Base-by-base conservation (phyloP, 30 jellyfish, hydroid and myxozoan species). In the Sanderia malayensis region DNA sequence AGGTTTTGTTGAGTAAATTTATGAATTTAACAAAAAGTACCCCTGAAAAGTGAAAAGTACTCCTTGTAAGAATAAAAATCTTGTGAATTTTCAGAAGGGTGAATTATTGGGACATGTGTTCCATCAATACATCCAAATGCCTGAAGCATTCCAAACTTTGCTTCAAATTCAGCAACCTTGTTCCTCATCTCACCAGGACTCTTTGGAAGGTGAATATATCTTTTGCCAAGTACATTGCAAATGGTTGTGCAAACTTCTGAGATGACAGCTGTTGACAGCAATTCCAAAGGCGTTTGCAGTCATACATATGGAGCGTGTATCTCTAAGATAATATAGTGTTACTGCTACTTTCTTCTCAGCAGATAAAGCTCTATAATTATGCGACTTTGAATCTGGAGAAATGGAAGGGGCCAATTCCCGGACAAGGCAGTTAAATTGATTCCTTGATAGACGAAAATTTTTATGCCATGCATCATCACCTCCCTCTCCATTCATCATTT, bases 51-150 rank as follows among this genome's bases (percentile, higher is more conserved):
- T 49, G 85, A 73, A 29, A 52, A 57, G 63, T 26, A 73, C 44
- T 1, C 58, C 60, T 75, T 75, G 58, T 75, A 75, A 28, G 31
- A 58, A 52, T 10, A 78, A 45, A 25, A 78, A 28, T 67, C 74
- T 47, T 78, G 83, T 9, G 83, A 78, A 55, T 0, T 41, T 33
- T 0, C 83, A 13, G 74, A 8, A 2, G 89, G 89, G 2, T 70
- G 63, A 19, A 41, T 62, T 27, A 64, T 62, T 0, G 83, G 75
- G 31, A 78, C 47, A 46, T 78, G 89, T 49, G 89, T 78, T 46
- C 89, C 89, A 78, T 78, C 89, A 49, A 64, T 65, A 19, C 76
- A 78, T 24, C 89, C 89, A 46, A 78, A 63, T 0, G 88, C 88
- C 72, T 76, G 88, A 44, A 46, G 31, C 79, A 55, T 80, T 25